These are phyloP conservation scores for Amazona guildingii DNA, from an alignment of 2,113 vertebrate species.

Conservation along the genomic window DNA sequence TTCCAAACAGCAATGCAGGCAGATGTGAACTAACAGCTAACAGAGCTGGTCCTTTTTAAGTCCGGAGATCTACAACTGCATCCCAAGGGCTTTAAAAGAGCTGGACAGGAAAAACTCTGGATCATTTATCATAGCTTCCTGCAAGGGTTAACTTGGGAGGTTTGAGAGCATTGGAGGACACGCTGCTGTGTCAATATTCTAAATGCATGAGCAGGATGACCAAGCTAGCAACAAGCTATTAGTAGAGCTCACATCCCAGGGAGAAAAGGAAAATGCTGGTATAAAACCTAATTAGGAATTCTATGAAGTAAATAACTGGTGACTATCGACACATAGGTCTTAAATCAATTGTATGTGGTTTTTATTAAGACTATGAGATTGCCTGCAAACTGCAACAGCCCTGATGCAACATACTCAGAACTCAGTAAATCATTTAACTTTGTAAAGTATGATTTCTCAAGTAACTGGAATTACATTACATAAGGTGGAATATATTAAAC, in stretches of 20 bases:
- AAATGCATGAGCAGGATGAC: neutral
- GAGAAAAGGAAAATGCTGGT: neutral
- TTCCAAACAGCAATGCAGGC: neutral
- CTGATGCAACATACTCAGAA: neutral
- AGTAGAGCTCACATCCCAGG: neutral
- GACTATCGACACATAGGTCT: rapidly evolving
- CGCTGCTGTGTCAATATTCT: neutral
- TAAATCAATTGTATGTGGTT: neutral
- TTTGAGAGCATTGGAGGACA: neutral
- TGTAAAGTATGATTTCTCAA: neutral
- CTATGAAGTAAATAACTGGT: neutral
- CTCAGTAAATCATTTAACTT: neutral
- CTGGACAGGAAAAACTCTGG: neutral
- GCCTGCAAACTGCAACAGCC: neutral
- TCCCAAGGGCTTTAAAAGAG: neutral
- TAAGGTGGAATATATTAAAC: neutral
- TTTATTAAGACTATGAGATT: neutral
- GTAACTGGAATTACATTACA: neutral
- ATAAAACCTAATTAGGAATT: neutral
- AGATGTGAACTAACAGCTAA: neutral
- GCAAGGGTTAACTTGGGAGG: neutral
- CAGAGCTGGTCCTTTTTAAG: neutral
- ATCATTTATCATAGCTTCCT: rapidly evolving
- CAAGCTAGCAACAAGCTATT: neutral
- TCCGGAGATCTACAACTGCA: neutral